A percentile compares a stretch with the other conserved stretches of the same genome.
phyloP scores from a whole-genome alignment of 2,113 vertebrate species.

The Mormoops blainvillei region DNA sequence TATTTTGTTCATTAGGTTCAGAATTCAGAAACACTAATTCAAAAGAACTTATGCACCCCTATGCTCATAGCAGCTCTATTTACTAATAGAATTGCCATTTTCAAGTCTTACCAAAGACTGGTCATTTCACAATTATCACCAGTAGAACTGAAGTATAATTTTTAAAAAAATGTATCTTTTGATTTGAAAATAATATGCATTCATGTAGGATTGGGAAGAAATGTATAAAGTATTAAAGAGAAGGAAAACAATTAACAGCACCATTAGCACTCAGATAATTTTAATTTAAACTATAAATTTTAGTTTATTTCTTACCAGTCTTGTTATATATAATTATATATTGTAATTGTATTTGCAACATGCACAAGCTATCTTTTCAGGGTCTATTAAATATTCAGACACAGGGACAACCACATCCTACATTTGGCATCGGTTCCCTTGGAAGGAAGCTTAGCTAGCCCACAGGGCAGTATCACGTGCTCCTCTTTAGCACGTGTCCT shows the following conservation, averaged over 20 bases:
- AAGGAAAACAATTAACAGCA: neutral
- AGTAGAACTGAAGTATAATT: neutral
- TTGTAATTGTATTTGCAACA: neutral
- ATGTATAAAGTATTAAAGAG: neutral
- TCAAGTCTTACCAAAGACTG: neutral
- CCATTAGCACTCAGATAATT: neutral
- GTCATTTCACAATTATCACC: neutral
- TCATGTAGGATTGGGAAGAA: neutral
- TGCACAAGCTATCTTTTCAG: neutral
- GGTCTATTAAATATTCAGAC: neutral
- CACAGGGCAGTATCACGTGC: neutral
- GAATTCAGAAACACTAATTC: no score
- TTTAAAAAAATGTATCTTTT: neutral
- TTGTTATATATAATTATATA: conserved; percentile 5
- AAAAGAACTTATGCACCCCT: no score
- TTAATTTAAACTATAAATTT: neutral
- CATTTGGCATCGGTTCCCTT: neutral
- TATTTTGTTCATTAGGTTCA: no score
- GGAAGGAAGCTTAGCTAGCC: neutral
- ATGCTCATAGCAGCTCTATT: no score
- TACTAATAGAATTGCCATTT: no score
- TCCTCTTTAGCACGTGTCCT: neutral
- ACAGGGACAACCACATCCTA: neutral
- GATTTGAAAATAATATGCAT: neutral
- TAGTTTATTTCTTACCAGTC: neutral